Conservation (phyloP, 2,888 invertebrate species). For the Disparrhopalites patrizii region DNA sequence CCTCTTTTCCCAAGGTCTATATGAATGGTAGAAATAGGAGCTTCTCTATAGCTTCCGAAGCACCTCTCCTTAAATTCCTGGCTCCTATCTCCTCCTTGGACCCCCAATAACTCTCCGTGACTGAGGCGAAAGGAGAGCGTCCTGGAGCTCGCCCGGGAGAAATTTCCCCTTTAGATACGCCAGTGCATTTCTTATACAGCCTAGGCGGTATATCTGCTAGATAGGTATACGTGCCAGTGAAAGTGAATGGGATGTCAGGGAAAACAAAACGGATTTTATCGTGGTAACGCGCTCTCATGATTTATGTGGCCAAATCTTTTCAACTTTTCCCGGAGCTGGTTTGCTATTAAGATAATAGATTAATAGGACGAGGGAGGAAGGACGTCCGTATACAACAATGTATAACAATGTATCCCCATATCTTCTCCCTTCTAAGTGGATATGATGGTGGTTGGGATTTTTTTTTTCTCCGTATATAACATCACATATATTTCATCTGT, state of each 20-base stretch:
- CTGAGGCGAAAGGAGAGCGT: no score
- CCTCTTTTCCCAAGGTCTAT: no score
- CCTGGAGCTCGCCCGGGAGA: background rate
- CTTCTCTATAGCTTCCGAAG: no score
- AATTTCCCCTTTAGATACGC: no score
- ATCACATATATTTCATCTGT: conserved; percentile 28
- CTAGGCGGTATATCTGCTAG: no score
- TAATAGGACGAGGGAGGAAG: conserved; percentile 26
- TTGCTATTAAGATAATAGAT: conserved; percentile 37
- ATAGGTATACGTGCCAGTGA: background rate
- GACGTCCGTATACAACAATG: conserved; percentile 2
- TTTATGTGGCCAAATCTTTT: conserved; percentile 36
- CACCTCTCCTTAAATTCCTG: no score
- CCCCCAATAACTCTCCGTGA: no score
- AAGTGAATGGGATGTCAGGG: conserved; percentile 19
- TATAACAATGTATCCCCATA: background rate
- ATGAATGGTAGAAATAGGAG: no score
- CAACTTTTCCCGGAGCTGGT: conserved; percentile 28
- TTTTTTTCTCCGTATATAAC: background rate
- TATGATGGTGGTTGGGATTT: conserved; percentile 15
- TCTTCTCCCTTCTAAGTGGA: conserved; percentile 15
- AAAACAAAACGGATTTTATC: conserved; percentile 36
- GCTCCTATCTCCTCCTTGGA: no score
- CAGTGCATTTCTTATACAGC: background rate
- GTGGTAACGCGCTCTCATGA: conserved; percentile 32